phyloP scores from a whole-genome alignment of 2,113 vertebrate genomes.

The Ctenodactylus gundi region DNA sequence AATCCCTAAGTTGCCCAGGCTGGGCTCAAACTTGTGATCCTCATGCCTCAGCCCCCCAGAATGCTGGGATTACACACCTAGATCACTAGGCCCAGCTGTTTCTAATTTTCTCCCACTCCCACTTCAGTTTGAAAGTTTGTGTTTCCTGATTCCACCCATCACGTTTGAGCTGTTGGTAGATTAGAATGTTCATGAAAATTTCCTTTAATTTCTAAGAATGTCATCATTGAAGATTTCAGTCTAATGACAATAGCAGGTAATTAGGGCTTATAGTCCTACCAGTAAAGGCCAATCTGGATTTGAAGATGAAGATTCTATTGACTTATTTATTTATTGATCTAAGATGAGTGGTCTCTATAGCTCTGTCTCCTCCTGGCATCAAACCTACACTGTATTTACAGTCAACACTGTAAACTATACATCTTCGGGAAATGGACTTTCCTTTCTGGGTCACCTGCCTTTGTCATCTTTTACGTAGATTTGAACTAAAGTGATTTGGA shows the following conservation, averaged over 20 bases:
- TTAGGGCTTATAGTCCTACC: neutral
- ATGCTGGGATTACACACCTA: too few relatives aligned
- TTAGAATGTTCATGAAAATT: neutral
- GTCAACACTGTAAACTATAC: neutral
- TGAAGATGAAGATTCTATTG: neutral
- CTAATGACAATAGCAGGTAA: neutral
- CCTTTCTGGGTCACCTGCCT: neutral
- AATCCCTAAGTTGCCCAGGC: too few relatives aligned
- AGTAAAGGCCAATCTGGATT: neutral
- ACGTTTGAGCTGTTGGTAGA: neutral
- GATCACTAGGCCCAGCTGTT: too few relatives aligned
- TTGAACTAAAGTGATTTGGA: neutral
- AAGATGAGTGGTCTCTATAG: neutral
- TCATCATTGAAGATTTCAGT: neutral
- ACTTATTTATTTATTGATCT: neutral
- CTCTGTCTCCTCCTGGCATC: neutral
- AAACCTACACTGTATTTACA: neutral
- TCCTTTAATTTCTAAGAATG: neutral
- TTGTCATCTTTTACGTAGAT: neutral
- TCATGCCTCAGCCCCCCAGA: too few relatives aligned
- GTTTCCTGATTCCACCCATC: neutral
- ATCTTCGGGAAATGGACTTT: neutral
- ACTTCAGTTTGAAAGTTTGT: neutral
- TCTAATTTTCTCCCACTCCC: neutral
- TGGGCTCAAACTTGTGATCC: too few relatives aligned